Percentiles rank a stretch among this genome's conserved stretches.
phyloP scores from a whole-genome alignment of 2,888 invertebrate genomes.

The Epinotia demarniana region DNA sequence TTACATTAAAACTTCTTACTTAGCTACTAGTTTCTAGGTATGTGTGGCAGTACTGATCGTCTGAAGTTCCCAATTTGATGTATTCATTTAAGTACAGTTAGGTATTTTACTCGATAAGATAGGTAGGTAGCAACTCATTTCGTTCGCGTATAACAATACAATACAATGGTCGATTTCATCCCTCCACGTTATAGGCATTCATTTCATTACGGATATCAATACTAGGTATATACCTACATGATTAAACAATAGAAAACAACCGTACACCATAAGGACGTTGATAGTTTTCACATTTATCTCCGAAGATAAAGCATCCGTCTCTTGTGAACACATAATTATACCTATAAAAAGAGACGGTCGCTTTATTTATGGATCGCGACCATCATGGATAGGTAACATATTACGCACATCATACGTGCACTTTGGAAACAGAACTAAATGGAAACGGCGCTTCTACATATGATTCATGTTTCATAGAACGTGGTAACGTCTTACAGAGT shows the following conservation, averaged over 20 bases:
- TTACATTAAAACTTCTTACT: slow-evolving; percentile 78
- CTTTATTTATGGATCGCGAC: neutral
- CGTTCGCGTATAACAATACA: slow-evolving; percentile 72
- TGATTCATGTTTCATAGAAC: slow-evolving; percentile 7
- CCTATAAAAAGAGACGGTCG: neutral
- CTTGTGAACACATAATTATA: slow-evolving; percentile 19
- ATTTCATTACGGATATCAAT: slow-evolving; percentile 4
- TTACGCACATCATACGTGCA: neutral
- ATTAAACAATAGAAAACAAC: neutral
- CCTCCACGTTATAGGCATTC: slow-evolving; percentile 43
- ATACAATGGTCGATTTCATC: slow-evolving; percentile 65
- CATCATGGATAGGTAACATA: neutral
- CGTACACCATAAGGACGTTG: neutral
- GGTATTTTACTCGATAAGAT: slow-evolving; percentile 62
- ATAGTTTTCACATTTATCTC: neutral
- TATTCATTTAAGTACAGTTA: slow-evolving; percentile 68
- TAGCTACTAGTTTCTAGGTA: slow-evolving; percentile 68
- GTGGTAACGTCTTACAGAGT: slow-evolving; percentile 67
- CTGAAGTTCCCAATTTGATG: slow-evolving; percentile 71
- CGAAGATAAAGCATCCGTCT: slow-evolving; percentile 8
- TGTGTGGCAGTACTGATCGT: slow-evolving; percentile 78
- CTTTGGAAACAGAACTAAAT: neutral
- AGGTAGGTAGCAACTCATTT: slow-evolving; percentile 69
- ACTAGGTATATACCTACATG: neutral
- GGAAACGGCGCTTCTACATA: neutral